These are phyloP conservation scores for Meta bourneti DNA, from an alignment of 2,888 invertebrate genomes.

Conservation along the genomic window DNA sequence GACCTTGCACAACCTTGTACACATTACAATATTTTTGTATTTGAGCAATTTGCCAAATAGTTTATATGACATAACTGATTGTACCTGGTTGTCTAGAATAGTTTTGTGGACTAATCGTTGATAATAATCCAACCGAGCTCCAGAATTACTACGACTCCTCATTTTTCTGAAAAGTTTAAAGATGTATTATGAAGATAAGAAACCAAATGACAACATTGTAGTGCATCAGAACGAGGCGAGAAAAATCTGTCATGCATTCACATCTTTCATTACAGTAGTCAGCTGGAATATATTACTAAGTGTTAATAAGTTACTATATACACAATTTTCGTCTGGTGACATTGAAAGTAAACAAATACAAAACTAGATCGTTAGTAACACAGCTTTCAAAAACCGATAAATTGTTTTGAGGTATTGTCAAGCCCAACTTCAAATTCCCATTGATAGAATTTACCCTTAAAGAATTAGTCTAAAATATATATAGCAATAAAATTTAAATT, in stretches of 20 bases:
- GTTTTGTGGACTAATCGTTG: slow-evolving; percentile 95
- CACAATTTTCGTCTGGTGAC: neutral
- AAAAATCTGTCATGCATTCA: neutral
- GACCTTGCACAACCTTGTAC: slow-evolving; percentile 73
- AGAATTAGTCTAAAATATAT: too few relatives aligned
- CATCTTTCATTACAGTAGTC: neutral
- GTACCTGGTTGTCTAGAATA: slow-evolving; percentile 91
- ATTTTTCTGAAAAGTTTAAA: slow-evolving; percentile 63
- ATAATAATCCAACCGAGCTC: slow-evolving; percentile 92
- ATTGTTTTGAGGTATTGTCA: neutral
- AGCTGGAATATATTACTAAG: neutral
- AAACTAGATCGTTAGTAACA: neutral
- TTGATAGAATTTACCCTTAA: too few relatives aligned
- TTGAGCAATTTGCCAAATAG: neutral
- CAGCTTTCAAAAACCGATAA: slow-evolving; percentile 4
- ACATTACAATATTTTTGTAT: neutral
- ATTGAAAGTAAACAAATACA: slow-evolving; percentile 34
- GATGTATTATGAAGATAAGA: neutral
- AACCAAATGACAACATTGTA: neutral
- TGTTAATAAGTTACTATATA: neutral
- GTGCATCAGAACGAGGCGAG: neutral
- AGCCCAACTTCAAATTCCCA: too few relatives aligned
- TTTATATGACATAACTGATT: neutral
- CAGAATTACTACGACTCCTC: slow-evolving; percentile 78
- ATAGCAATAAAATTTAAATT: too few relatives aligned